Evolutionary conservation across 2,113 vertebrate genomes (phyloP).

Genomic region (Coturnix japonica): DNA sequence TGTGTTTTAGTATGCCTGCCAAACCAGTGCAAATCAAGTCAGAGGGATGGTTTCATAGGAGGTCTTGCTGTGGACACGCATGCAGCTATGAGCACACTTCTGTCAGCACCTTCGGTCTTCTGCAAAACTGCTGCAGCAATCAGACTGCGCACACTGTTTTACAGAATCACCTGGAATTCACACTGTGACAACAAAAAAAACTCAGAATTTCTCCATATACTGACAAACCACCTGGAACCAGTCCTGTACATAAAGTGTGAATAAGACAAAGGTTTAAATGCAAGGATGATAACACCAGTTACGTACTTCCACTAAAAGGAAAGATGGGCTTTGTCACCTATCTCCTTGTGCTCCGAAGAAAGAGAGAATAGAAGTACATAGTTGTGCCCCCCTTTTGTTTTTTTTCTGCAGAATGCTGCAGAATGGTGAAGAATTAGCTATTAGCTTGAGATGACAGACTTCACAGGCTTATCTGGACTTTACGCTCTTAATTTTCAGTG

Average conservation of each 20-base stretch:
- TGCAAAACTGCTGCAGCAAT: neutral
- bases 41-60: constrained; percentile 14
- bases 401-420: neutral
- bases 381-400: neutral
- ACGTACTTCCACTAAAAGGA: neutral
- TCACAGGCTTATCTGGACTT: neutral
- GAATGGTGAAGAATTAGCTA: neutral
- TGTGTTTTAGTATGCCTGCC: neutral
- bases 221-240: neutral
- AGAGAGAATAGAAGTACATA: no score
- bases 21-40: constrained; percentile 23
- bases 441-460: neutral
- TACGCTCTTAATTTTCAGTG: neutral
- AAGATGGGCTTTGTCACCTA: neutral
- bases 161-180: neutral
- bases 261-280: accelerated
- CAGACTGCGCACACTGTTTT: neutral
- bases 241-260: neutral
- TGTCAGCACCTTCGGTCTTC: neutral
- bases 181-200: neutral
- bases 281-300: neutral
- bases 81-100: neutral
- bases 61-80: neutral
- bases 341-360: neutral
- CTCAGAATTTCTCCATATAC: neutral